Evolutionary conservation across 1,140 invertebrate genomes (phyloP), one percentile per base, ranked within the genome.

Genomic region (Nylanderia fulva): DNA sequence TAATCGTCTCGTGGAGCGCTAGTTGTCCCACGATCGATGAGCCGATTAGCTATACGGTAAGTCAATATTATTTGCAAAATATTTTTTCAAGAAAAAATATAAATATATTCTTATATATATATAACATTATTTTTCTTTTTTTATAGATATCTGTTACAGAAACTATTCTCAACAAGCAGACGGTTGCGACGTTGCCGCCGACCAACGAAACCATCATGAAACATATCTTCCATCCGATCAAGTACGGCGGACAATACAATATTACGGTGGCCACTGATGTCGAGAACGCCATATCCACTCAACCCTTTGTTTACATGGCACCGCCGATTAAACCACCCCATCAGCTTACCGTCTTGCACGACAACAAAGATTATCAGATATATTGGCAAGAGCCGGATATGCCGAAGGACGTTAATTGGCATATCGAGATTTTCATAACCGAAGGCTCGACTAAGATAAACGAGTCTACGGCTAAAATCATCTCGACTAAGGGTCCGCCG

Each of bases 341-440:
- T 91, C 96, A 96, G 90, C 88, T 98, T 0, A 94, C 95, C 58
- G 95, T 96, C 5, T 92, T 95, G 66, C 93, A 94, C 2, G 93
- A 96, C 0, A 42, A 88, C 88, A 92, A 87, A 95, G 96, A 94
- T 84, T 96, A 96, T 86, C 92, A 96, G 82, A 92, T 98, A 5
- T 95, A 94, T 87, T 98, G 97, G 97, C 90, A 95, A 48, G 94
- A 96, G 77, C 89, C 87, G 5, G 86, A 91, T 15, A 13, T 92
- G 11, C 79, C 90, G 29, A 86, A 90, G 1, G 87, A 90, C 27
- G 85, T 74, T 84, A 96, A 96, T 6, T 94, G 95, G 85, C 94
- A 95, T 60, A 98, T 96, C 91, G 96, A 97, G 92, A 94, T 98
- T 2, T 92, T 96, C 33, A 94, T 98, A 0, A 95, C 95, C 0